Evolutionary conservation across 2,113 vertebrate genomes (phyloP).

Genomic region (Chaetops frenatus): DNA sequence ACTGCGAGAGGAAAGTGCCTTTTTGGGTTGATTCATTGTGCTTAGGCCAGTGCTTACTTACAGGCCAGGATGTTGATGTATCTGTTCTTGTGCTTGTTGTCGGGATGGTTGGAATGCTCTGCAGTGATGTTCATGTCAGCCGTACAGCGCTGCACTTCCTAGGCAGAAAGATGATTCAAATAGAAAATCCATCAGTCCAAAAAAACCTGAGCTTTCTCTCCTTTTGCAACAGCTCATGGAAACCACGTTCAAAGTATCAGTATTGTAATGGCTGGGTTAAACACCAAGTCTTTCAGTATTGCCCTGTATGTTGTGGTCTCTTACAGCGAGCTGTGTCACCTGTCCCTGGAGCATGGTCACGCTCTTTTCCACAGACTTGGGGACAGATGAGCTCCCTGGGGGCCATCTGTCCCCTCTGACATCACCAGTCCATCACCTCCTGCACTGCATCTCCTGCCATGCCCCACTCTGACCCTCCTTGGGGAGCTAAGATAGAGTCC

Average conservation of each 20-base stretch:
- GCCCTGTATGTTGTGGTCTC: background rate
- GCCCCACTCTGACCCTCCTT: background rate
- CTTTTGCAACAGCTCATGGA: background rate
- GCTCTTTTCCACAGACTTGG: background rate
- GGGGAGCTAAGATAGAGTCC: background rate
- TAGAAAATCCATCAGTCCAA: background rate
- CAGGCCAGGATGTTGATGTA: conserved; percentile 99
- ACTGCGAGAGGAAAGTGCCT: background rate
- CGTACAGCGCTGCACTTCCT: conserved; percentile 95
- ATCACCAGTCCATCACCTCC: background rate
- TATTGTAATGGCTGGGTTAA: background rate
- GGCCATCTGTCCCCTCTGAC: background rate
- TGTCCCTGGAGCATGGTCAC: background rate
- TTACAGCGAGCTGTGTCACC: background rate
- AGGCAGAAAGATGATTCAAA: conserved; percentile 19
- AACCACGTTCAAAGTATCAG: background rate
- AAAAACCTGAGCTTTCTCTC: background rate
- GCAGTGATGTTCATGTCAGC: conserved; percentile 96
- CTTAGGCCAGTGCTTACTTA: conserved; percentile 69
- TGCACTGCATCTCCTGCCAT: background rate
- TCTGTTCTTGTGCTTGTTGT: conserved; percentile 99
- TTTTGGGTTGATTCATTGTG: background rate
- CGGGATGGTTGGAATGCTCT: conserved; percentile 97
- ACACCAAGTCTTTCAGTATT: background rate
- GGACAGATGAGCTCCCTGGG: background rate